Evolutionary conservation across 1,140 invertebrate genomes (phyloP), one percentile per base, ranked within the genome.

Genomic region (Wiebesia pumilae): DNA sequence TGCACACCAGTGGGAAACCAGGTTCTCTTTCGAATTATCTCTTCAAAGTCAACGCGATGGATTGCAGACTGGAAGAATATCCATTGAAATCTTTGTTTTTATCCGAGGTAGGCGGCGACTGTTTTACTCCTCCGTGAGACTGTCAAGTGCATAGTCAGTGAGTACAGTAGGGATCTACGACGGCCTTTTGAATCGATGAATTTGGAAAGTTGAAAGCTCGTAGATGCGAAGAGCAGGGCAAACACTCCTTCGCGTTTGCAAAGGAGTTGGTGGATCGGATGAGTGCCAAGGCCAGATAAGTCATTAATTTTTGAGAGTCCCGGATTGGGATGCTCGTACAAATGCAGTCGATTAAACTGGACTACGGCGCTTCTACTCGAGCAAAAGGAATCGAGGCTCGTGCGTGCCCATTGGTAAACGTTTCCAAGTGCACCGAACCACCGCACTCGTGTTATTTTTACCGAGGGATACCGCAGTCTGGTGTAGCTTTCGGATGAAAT

Each of bases 271-370:
- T 35, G 43, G 43, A 85, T 81, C 77, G 33, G 84, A 81, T 73
- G 81, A 85, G 40, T 73, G 35, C 78, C 47, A 85, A 85, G 43
- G 33, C 65, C 62, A 71, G 62, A 62, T 73, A 62, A 65, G 47
- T 73, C 78, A 73, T 85, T 85, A 81, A 81, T 81, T 85, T 58
- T 81, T 79, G n/a, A 85, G 78, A 43, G 67, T 24, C 78, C 30
- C 67, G 47, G 40, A 84, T 78, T 62, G 27, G 35, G 43, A 40
- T 67, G 30, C 47, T 40, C 71, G 7, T 79, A 79, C 77, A 58
- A 79, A 54, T 79, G 51, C 43, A 51, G 24, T 27, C 71, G 82
- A 77, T 77, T 83, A 83, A 54, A n/a, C 30, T 83, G 24, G 33
- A 77, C 51, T 43, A 30, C 21, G 16, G 7, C 19, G 19, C 30